These are phyloP conservation scores for Caenorhabditis panamensis DNA, from an alignment of 2,888 invertebrate species.

Conservation along the genomic window DNA sequence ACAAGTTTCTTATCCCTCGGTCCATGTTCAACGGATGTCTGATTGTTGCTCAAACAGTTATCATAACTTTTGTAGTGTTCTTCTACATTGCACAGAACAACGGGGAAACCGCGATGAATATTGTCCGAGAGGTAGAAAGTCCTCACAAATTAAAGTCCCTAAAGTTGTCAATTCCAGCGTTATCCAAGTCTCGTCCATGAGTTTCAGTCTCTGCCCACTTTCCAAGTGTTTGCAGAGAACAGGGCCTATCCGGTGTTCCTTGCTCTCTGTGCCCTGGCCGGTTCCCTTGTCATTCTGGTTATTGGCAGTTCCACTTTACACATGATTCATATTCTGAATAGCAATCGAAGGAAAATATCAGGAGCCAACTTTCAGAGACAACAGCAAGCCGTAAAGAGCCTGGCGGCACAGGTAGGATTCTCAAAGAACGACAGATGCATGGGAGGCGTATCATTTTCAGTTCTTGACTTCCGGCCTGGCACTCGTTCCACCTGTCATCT, in stretches of 20 bases:
- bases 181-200: not conserved
- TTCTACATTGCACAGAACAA: slow-evolving; percentile 3
- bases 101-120: not conserved
- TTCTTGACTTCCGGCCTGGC: slow-evolving; percentile 3
- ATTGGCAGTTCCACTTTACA: slow-evolving; percentile 6
- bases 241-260: slow-evolving; percentile 10
- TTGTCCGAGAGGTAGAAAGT: not conserved
- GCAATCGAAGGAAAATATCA: slow-evolving; percentile 13
- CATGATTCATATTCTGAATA: slow-evolving; percentile 16
- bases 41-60: not conserved
- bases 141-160: not conserved
- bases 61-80: not conserved
- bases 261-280: not conserved
- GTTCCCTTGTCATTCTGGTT: not conserved
- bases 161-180: no score
- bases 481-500: slow-evolving; percentile 1
- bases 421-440: not conserved
- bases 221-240: slow-evolving; percentile 5
- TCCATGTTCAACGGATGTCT: not conserved
- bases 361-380: slow-evolving; percentile 10
- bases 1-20: not conserved
- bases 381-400: slow-evolving; percentile 8
- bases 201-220: not conserved
- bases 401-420: slow-evolving; percentile 10
- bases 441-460: not conserved